A percentile compares a stretch with the other conserved stretches of the same genome.
Conservation (phyloP, 1,140 invertebrate species). For the Dendrolimus punctatus region DNA sequence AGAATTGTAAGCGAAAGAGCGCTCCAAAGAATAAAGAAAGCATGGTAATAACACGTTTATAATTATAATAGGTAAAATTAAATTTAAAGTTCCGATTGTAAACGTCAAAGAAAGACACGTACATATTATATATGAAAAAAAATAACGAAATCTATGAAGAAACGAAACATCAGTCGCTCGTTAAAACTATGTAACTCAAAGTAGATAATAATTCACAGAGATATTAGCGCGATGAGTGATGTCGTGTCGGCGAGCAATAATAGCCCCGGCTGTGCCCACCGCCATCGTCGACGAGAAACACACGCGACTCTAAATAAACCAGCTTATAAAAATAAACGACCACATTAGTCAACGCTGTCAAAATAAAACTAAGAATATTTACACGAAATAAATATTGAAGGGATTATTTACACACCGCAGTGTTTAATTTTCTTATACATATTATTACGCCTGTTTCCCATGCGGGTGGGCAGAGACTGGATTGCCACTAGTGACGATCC, state of each 20-base stretch:
- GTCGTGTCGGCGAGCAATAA: constrained; percentile 58
- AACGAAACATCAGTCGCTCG: constrained; percentile 36
- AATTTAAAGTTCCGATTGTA: too few relatives aligned
- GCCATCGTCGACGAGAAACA: constrained; percentile 40
- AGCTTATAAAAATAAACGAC: constrained; percentile 66
- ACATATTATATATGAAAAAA: too few relatives aligned
- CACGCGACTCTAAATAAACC: constrained; percentile 56
- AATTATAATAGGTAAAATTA: too few relatives aligned
- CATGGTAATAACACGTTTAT: too few relatives aligned
- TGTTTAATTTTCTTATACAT: too few relatives aligned
- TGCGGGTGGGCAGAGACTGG: too few relatives aligned
- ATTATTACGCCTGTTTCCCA: too few relatives aligned
- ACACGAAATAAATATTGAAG: constrained; percentile 33
- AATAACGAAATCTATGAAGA: neutral
- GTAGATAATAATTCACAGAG: constrained; percentile 53
- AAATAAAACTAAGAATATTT: constrained; percentile 57
- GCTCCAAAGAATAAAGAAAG: too few relatives aligned
- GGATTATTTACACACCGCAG: constrained; percentile 7
- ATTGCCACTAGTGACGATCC: too few relatives aligned
- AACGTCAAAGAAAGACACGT: too few relatives aligned
- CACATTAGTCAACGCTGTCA: constrained; percentile 66
- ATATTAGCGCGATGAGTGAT: constrained; percentile 64
- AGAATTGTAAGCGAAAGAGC: too few relatives aligned
- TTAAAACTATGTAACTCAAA: constrained; percentile 51
- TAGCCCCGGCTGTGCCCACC: constrained; percentile 41